Percentiles rank a stretch among this genome's conserved stretches.
Conservation (phyloP, 2,888 invertebrate genomes). For the Yponomeuta evonymella region DNA sequence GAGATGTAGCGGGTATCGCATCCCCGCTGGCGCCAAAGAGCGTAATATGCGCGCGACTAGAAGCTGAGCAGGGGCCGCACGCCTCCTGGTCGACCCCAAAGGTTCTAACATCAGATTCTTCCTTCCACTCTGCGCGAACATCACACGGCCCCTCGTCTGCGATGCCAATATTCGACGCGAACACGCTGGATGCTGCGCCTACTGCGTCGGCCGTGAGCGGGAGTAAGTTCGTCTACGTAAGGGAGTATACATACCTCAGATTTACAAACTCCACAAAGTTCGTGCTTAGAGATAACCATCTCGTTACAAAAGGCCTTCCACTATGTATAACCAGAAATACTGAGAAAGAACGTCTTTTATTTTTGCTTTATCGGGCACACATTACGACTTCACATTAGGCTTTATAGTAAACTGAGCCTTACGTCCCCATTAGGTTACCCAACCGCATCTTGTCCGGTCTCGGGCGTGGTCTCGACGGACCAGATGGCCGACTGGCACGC, state of each 20-base stretch:
- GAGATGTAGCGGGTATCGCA: background rate
- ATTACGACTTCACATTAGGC: too few relatives aligned
- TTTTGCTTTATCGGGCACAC: too few relatives aligned
- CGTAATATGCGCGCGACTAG: background rate
- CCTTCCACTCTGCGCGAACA: background rate
- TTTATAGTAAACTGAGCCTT: too few relatives aligned
- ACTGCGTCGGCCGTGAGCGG: background rate
- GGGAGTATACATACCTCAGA: too few relatives aligned
- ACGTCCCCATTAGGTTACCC: background rate
- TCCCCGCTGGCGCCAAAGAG: background rate
- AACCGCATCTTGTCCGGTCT: background rate
- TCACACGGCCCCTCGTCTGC: background rate
- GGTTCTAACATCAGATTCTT: background rate
- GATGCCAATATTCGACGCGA: background rate
- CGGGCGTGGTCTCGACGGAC: constrained; percentile 36
- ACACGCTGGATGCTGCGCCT: background rate
- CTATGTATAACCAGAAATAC: too few relatives aligned
- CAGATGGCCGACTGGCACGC: constrained; percentile 63
- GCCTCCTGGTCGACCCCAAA: background rate
- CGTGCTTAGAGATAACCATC: too few relatives aligned
- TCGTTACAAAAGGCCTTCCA: too few relatives aligned
- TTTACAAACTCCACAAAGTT: too few relatives aligned
- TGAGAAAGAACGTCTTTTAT: too few relatives aligned
- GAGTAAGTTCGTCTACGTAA: background rate
- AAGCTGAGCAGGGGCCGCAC: background rate